Evolutionary conservation across 1,140 invertebrate genomes (phyloP).

Genomic region (Theocolax elegans): DNA sequence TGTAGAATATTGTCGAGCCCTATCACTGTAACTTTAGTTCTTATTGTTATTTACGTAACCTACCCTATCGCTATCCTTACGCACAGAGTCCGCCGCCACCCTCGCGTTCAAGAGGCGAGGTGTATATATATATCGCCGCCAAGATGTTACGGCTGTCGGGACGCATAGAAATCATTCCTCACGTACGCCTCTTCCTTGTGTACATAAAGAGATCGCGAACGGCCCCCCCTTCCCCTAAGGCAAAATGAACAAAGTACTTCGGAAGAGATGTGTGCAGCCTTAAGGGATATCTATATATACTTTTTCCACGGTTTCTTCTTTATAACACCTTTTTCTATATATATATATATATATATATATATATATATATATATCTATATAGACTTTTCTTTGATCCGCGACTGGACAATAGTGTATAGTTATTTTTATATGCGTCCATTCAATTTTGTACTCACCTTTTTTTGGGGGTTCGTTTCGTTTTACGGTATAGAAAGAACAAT

Average conservation of each 20-base stretch:
- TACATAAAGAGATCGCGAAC: too few species aligned
- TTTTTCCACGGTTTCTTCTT: slow-evolving; percentile 17
- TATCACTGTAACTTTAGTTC: too few species aligned
- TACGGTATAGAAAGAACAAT: too few species aligned
- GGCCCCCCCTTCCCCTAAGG: too few species aligned
- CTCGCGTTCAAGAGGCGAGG: not conserved
- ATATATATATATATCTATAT: too few species aligned
- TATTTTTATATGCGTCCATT: slow-evolving; percentile 29
- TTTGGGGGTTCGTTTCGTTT: not conserved
- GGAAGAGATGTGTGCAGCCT: not conserved
- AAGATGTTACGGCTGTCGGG: not conserved
- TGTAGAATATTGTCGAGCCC: too few species aligned
- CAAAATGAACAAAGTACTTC: not conserved
- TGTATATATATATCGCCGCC: not conserved
- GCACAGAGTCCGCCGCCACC: not conserved
- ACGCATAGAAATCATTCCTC: not conserved
- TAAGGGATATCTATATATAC: slow-evolving; percentile 29
- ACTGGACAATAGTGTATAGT: slow-evolving; percentile 11
- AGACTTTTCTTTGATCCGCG: slow-evolving; percentile 29
- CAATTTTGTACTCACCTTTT: slow-evolving; percentile 13
- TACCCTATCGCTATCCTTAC: not conserved
- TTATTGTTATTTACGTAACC: too few species aligned
- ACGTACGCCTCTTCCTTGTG: not conserved
- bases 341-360: too few species aligned
- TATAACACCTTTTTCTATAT: too few species aligned